phyloP scores from a whole-genome alignment of 1,140 invertebrate species.

The Eupristina koningsbergeri region DNA sequence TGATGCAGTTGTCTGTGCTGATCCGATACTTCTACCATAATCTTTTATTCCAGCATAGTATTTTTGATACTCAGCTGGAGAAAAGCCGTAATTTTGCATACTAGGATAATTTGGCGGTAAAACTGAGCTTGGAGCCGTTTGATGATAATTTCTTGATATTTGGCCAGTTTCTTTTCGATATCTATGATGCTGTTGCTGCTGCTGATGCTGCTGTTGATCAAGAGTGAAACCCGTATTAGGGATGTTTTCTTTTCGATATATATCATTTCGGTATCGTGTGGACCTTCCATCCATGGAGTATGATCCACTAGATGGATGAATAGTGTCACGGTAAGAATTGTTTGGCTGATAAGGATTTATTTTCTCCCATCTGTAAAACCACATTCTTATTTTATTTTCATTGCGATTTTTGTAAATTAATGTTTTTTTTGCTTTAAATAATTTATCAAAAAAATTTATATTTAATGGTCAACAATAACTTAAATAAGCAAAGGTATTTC shows the following conservation, averaged over 20 bases:
- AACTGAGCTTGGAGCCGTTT: background rate
- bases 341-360: conserved; percentile 62
- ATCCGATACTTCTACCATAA: conserved; percentile 54
- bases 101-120: conserved; percentile 58
- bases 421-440: no score
- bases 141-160: conserved; percentile 21
- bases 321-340: conserved; percentile 63
- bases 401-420: no score
- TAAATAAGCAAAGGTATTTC: no score
- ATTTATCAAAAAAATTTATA: no score
- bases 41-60: conserved; percentile 61
- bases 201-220: conserved; percentile 45
- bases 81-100: conserved; percentile 57
- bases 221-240: background rate
- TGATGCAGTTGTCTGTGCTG: conserved; percentile 47
- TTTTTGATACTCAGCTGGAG: conserved; percentile 62
- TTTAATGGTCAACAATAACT: no score
- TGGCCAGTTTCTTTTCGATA: conserved; percentile 33
- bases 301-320: conserved; percentile 56
- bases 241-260: conserved; percentile 28
- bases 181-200: conserved; percentile 29
- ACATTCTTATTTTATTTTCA: no score
- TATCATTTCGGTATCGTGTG: conserved; percentile 20
- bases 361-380: conserved; percentile 63
- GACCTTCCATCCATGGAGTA: background rate